phyloP scores from a whole-genome alignment of 1,140 invertebrate genomes.

The Drosophila bipectinata region DNA sequence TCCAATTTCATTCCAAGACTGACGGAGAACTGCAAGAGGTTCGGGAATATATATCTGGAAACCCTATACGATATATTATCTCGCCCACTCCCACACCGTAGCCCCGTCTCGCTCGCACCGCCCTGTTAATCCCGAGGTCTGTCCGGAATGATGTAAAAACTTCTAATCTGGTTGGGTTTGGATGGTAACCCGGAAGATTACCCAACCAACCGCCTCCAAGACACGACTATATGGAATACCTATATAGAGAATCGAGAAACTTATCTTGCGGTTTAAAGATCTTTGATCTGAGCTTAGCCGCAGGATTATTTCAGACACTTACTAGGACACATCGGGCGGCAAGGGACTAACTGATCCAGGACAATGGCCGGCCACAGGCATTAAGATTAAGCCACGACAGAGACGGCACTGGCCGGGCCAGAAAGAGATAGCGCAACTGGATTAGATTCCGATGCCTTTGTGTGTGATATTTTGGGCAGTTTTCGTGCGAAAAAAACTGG shows the following conservation, averaged over 20 bases:
- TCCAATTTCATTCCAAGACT: conserved; percentile 50
- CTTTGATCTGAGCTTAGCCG: conserved; percentile 78
- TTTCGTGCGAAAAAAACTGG: conserved; percentile 75
- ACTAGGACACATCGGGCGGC: conserved; percentile 22
- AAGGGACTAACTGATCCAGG: conserved; percentile 44
- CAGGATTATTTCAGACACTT: conserved; percentile 75
- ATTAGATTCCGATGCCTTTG: conserved; percentile 63
- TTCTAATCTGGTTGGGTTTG: conserved; percentile 34
- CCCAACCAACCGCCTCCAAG: conserved; percentile 32
- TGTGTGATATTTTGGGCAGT: conserved; percentile 15
- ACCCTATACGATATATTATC: background rate
- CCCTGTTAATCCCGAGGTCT: conserved; percentile 25
- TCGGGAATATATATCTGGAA: background rate
- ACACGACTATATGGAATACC: background rate
- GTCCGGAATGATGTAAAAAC: conserved; percentile 42
- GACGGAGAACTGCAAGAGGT: background rate
- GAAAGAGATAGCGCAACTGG: conserved; percentile 38
- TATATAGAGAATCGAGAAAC: background rate
- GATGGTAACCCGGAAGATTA: conserved; percentile 27
- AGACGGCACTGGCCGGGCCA: background rate
- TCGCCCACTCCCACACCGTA: conserved; percentile 14
- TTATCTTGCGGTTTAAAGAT: conserved; percentile 73
- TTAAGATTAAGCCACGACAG: conserved; percentile 51
- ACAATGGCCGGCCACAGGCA: conserved; percentile 51
- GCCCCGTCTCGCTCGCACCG: background rate